Conservation (phyloP, 2,113 vertebrate genomes). For the Trematomus loennbergii region DNA sequence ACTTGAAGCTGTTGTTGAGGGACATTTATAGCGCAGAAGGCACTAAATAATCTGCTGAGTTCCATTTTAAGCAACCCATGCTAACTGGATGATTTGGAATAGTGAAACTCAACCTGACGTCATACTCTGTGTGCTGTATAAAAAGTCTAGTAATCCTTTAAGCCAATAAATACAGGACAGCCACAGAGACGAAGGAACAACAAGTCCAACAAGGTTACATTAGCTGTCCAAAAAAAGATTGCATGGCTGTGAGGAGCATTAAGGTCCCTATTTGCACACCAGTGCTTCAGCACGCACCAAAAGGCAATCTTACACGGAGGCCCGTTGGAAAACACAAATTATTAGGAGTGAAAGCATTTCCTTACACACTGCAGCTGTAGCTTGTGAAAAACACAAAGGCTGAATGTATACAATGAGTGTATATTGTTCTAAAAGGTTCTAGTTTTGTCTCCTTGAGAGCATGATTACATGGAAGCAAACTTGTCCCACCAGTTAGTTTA, state of each 20-base stretch:
- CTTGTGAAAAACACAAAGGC: not conserved
- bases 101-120: constrained; percentile 53
- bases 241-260: constrained; percentile 34
- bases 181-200: constrained; percentile 49
- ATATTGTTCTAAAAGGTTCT: not conserved
- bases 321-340: constrained; percentile 9
- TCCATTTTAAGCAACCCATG: constrained; percentile 41
- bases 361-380: not conserved
- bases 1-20: constrained; percentile 4
- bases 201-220: constrained; percentile 55
- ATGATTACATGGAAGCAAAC: too few relatives aligned
- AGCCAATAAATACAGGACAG: constrained; percentile 75
- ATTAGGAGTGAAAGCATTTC: not conserved
- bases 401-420: not conserved
- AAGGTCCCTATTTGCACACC: constrained; percentile 23
- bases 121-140: constrained; percentile 56
- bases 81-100: constrained; percentile 33
- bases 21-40: constrained; percentile 38
- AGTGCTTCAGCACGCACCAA: constrained; percentile 44
- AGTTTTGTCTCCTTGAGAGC: too few relatives aligned
- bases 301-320: not conserved
- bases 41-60: constrained; percentile 39
- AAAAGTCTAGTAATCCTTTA: constrained; percentile 77
- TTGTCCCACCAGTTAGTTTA: too few relatives aligned
- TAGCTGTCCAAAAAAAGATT: constrained; percentile 34